These are phyloP conservation scores for Anser brachyrhynchus DNA, from an alignment of 2,113 vertebrate species.

Conservation along the genomic window DNA sequence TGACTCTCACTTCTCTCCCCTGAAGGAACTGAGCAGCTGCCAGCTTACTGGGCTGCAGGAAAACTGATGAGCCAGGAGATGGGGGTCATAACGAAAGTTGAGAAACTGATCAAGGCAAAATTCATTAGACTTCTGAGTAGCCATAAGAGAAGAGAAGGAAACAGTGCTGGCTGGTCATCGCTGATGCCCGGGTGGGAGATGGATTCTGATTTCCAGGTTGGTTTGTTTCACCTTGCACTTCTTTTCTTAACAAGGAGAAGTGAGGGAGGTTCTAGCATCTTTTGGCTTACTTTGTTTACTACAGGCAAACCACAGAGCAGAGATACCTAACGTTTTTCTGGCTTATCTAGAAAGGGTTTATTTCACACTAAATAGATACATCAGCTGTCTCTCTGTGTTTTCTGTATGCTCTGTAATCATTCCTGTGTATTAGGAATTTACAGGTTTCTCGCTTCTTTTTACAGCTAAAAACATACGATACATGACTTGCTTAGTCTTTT, in stretches of 20 bases:
- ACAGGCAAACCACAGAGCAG: not conserved
- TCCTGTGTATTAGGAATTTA: not conserved
- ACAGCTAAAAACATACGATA: not conserved
- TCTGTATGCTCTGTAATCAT: not conserved
- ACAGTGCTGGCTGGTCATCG: not conserved
- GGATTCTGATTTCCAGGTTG: not conserved
- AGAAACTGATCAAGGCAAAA: constrained; percentile 50
- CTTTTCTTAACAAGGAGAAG: not conserved
- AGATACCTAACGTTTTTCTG: not conserved
- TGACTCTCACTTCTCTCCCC: constrained; percentile 42
- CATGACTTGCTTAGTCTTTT: not conserved
- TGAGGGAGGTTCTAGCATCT: rapidly evolving
- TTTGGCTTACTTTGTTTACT: not conserved
- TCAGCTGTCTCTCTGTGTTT: not conserved
- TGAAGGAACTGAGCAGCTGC: constrained; percentile 56
- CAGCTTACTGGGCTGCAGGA: constrained; percentile 39
- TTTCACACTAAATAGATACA: not conserved
- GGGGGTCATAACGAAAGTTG: constrained; percentile 26
- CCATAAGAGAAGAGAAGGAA: not conserved
- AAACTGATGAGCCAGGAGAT: constrained; percentile 46
- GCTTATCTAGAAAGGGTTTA: not conserved
- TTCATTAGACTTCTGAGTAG: constrained; percentile 24
- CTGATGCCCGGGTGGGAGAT: not conserved
- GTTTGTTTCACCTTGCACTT: not conserved
- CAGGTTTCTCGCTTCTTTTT: not conserved